Base-by-base conservation (phyloP, 2,888 invertebrate species). In the Mesochorus sp. region DNA sequence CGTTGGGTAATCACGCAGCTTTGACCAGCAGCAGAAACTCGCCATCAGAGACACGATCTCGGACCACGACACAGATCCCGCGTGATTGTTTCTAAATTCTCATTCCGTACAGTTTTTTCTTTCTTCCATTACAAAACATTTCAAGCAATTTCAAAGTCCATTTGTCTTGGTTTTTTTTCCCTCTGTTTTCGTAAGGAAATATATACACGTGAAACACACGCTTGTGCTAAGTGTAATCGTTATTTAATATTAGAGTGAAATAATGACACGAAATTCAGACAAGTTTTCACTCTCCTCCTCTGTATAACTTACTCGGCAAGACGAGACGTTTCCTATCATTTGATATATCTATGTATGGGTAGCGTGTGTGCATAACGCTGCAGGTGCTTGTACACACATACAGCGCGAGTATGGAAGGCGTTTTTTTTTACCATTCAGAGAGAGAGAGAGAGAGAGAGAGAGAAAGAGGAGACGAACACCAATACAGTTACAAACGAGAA, bases 341-440 rank as follows among this genome's bases (percentile, higher is more conserved):
- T 1, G 17, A 39, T 34, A 34, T 49, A 49, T 34, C 21, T 24
- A 17, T 37, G 24, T 8, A 4, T 19, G 8, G 2, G 37, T 12
- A 37, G 21, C 12, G 12, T 28, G 17, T 28, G 47, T 28, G 31
- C 28, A 6, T 82, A 83, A 83, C 75, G 85, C 85, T 83, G 87
- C 89, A 89, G 89, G 89, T 89, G 89, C 85, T 85, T 51, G 4
- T 17, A 37, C 34, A 49, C 14, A 19, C 21, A 21, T 24, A 84
- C 83, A 85, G 84, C 84, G 85, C 87, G 85, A 84, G 86, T 86
- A 84, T 86, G 31, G 57, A n/a, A 57, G 37, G 37, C 28, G 31
- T 67, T 37, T 31, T 53, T 12, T 44, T 75, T 85, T 85, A 84
- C 84, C 87, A 86, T n/a, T n/a, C n/a, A n/a, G 64, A 28, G 42